Percentiles rank a stretch among this genome's conserved stretches.
Evolutionary conservation across 2,113 vertebrate genomes (phyloP).

Genomic region (Himantopus leucocephalus): DNA sequence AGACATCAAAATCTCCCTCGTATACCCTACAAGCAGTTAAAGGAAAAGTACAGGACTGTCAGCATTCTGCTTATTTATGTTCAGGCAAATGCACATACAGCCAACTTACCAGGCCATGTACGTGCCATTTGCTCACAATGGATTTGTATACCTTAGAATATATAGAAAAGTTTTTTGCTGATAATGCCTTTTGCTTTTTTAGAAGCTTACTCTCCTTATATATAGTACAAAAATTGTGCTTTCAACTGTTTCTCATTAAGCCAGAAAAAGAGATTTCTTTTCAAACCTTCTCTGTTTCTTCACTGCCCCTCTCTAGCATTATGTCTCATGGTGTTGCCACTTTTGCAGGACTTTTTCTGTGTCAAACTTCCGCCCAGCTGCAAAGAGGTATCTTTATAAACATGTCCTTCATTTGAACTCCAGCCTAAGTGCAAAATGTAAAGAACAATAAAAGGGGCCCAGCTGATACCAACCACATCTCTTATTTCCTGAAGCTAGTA

Average conservation of each 20-base stretch:
- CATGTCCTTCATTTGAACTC: neutral
- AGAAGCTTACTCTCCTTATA: neutral
- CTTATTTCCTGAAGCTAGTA: neutral
- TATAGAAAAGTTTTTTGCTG: neutral
- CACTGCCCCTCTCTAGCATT: neutral
- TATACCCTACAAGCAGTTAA: neutral
- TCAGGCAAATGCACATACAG: neutral
- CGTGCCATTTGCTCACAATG: neutral
- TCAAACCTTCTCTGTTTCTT: neutral
- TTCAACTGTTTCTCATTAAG: neutral
- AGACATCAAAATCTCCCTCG: neutral
- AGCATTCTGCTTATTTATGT: neutral
- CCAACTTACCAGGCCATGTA: neutral
- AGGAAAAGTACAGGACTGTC: neutral
- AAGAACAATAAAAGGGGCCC: neutral
- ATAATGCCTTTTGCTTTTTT: neutral
- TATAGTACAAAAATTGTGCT: neutral
- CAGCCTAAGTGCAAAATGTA: neutral
- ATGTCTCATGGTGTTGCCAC: neutral
- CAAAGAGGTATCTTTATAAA: neutral
- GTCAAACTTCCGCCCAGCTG: neutral
- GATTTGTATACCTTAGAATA: neutral
- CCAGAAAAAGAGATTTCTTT: neutral
- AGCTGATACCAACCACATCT: neutral
- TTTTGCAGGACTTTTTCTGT: neutral